Evolutionary conservation across 1,140 invertebrate species (phyloP).

Genomic region (Sarcophaga peregrina): DNA sequence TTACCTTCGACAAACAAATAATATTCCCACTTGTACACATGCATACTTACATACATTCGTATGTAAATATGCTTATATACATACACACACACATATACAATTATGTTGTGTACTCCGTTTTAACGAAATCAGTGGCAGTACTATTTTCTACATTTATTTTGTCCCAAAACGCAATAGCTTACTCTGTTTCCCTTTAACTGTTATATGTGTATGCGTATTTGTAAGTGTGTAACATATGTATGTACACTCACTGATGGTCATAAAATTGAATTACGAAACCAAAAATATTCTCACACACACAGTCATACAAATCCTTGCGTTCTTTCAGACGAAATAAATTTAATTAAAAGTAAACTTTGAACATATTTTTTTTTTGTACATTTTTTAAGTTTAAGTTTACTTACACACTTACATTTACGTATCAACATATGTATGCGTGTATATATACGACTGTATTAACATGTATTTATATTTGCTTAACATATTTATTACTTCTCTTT

Average conservation of each 20-base stretch:
- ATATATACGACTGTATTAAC: too few species aligned
- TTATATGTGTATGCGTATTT: background rate
- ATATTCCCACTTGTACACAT: background rate
- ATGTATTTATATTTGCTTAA: too few species aligned
- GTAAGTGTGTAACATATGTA: background rate
- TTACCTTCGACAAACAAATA: background rate
- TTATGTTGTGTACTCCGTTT: background rate
- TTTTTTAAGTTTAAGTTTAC: too few species aligned
- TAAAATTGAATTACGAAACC: constrained; percentile 22
- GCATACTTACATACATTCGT: too few species aligned
- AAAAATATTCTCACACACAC: background rate
- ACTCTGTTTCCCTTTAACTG: background rate
- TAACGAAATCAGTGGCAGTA: background rate
- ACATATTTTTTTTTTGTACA: constrained; percentile 3
- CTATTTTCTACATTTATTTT: background rate
- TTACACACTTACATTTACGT: too few species aligned
- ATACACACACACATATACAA: too few species aligned
- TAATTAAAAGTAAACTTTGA: constrained; percentile 22
- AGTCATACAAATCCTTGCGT: too few species aligned
- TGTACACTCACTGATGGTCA: background rate
- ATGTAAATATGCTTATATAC: too few species aligned
- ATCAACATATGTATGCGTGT: too few species aligned
- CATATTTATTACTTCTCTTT: too few species aligned
- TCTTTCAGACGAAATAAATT: background rate
- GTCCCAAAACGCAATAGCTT: background rate